A percentile compares a stretch with the other conserved stretches of the same genome.
Evolutionary conservation across 2,888 invertebrate species (phyloP).

Genomic region (Tromatobia lineatoria): DNA sequence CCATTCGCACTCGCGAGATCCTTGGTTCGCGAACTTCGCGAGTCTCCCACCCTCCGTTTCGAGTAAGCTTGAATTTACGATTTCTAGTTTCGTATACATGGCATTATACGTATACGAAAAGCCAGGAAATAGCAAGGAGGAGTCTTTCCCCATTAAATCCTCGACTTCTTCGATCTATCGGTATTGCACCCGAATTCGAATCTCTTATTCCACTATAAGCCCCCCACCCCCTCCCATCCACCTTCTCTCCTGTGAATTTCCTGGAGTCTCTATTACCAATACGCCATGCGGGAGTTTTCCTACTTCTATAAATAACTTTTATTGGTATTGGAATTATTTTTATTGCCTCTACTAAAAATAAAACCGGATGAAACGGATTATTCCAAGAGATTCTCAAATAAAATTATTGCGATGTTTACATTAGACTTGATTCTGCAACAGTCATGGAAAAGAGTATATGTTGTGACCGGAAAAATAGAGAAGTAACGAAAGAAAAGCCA

Average conservation of each 20-base stretch:
- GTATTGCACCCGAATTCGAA: constrained; percentile 61
- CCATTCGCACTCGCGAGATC: constrained; percentile 23
- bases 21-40: constrained; percentile 45
- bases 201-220: constrained; percentile 16
- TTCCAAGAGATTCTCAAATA: background rate
- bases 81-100: constrained; percentile 63
- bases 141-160: constrained; percentile 61
- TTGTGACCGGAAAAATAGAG: too few species aligned
- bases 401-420: background rate
- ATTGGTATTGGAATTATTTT: constrained; percentile 40
- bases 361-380: background rate
- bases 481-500: too few species aligned
- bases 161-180: constrained; percentile 66
- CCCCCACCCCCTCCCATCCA: too few species aligned
- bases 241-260: constrained; percentile 20
- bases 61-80: constrained; percentile 67
- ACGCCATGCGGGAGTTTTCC: constrained; percentile 49
- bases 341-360: constrained; percentile 28
- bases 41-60: constrained; percentile 36
- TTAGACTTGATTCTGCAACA: too few species aligned
- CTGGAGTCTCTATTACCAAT: constrained; percentile 44
- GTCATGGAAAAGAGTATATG: too few species aligned
- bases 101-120: constrained; percentile 35
- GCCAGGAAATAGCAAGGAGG: constrained; percentile 45
- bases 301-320: constrained; percentile 55